Conservation (phyloP, 1,140 invertebrate genomes). For the Megalopta genalis region DNA sequence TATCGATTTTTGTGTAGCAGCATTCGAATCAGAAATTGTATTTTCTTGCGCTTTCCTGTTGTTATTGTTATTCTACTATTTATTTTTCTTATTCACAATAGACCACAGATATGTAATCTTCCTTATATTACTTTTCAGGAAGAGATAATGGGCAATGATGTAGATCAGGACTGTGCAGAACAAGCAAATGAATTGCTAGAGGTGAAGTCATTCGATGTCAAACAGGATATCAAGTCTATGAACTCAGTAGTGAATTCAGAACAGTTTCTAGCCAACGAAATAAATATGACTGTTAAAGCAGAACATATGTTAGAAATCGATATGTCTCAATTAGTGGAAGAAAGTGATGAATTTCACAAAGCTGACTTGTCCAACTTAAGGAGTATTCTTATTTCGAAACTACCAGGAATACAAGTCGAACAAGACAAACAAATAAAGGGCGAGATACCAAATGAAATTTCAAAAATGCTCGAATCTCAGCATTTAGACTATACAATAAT, state of each 20-base stretch:
- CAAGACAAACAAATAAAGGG: slow-evolving; percentile 30
- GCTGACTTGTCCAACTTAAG: background rate
- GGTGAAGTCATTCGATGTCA: background rate
- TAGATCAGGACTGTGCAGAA: slow-evolving; percentile 10
- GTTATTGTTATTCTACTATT: background rate
- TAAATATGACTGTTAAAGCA: background rate
- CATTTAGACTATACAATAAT: slow-evolving; percentile 58
- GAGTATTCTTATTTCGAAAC: slow-evolving; percentile 17
- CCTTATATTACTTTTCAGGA: slow-evolving; percentile 38
- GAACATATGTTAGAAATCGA: slow-evolving; percentile 22
- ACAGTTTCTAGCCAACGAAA: background rate
- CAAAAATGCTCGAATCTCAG: slow-evolving; percentile 41
- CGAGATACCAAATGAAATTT: slow-evolving; percentile 49
- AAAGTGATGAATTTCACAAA: background rate
- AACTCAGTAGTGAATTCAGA: background rate
- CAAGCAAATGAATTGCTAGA: slow-evolving; percentile 7
- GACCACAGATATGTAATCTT: background rate
- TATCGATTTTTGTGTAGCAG: too few relatives aligned
- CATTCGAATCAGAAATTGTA: too few relatives aligned
- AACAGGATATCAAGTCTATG: background rate
- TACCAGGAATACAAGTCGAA: background rate
- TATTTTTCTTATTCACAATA: too few relatives aligned
- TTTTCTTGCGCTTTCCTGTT: background rate
- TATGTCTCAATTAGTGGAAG: slow-evolving; percentile 12
- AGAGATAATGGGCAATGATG: slow-evolving; percentile 12